Conservation (phyloP, 2,797 vertebrate genomes). For the Sebastes hubbsi region DNA sequence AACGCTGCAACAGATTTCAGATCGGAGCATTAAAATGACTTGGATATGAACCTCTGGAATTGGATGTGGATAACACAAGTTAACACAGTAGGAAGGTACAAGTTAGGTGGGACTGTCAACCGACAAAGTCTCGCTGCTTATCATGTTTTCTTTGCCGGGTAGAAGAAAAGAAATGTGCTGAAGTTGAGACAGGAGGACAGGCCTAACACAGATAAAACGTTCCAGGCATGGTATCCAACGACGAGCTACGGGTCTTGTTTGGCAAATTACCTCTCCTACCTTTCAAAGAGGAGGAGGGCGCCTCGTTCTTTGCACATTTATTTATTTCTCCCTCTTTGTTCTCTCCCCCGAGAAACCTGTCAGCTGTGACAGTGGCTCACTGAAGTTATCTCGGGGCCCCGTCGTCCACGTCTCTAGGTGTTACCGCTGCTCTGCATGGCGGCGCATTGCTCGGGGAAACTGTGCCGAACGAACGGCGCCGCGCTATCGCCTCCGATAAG, state of each 20-base stretch:
- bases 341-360: conserved; percentile 35
- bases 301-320: conserved; percentile 28
- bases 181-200: conserved; percentile 2
- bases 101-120: not conserved
- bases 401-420: conserved; percentile 25
- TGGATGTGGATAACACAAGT: not conserved
- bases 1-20: not conserved
- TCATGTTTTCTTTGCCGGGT: not conserved
- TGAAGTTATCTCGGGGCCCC: conserved; percentile 29
- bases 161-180: not conserved
- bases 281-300: conserved; percentile 39
- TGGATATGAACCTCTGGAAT: not conserved
- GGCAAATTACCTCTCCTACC: conserved; percentile 56
- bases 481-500: conserved; percentile 32
- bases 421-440: conserved; percentile 9
- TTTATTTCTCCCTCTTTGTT: conserved; percentile 56
- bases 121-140: not conserved
- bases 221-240: not conserved
- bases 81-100: not conserved
- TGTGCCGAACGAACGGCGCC: not conserved
- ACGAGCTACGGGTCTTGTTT: conserved; percentile 32
- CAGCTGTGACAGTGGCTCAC: conserved; percentile 40
- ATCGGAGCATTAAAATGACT: not conserved
- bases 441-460: conserved; percentile 3
- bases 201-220: conserved; percentile 23